Percentiles rank a stretch among this genome's conserved stretches.
phyloP scores from a whole-genome alignment of 2,888 invertebrate genomes.

The Bimastos eiseni region DNA sequence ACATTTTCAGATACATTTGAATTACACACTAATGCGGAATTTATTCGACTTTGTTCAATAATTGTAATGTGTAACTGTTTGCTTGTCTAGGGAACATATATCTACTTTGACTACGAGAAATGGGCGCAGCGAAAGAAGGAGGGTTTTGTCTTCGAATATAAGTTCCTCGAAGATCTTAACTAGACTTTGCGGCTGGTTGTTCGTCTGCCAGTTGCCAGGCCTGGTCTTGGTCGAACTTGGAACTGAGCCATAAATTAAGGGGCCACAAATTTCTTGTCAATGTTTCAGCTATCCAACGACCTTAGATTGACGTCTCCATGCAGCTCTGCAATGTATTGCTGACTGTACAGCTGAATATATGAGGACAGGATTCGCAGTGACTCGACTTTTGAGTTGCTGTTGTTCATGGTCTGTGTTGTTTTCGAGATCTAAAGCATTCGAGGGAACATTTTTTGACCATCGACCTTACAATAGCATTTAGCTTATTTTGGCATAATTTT shows the following conservation, averaged over 20 bases:
- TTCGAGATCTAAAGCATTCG: constrained; percentile 24
- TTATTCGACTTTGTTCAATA: neutral
- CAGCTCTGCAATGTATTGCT: neutral
- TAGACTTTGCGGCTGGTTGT: neutral
- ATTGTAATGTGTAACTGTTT: neutral
- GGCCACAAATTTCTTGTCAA: constrained; percentile 23
- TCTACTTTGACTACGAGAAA: constrained; percentile 99
- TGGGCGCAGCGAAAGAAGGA: constrained; percentile 99
- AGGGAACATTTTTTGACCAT: neutral
- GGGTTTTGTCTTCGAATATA: constrained; percentile 99
- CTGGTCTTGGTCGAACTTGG: neutral
- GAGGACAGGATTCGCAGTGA: constrained; percentile 9
- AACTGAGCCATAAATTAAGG: constrained; percentile 14
- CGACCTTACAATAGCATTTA: constrained; percentile 25
- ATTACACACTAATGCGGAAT: too few species aligned
- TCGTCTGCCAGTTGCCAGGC: neutral
- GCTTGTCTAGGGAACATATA: constrained; percentile 88
- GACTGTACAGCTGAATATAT: neutral
- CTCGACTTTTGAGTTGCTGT: constrained; percentile 17
- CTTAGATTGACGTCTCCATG: neutral
- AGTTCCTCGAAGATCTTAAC: constrained; percentile 93
- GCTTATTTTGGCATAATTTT: constrained; percentile 24
- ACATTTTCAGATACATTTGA: too few species aligned
- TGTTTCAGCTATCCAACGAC: neutral
- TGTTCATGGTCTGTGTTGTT: constrained; percentile 21